phyloP scores from a whole-genome alignment of 1,140 invertebrate species.

The Argopecten irradians region DNA sequence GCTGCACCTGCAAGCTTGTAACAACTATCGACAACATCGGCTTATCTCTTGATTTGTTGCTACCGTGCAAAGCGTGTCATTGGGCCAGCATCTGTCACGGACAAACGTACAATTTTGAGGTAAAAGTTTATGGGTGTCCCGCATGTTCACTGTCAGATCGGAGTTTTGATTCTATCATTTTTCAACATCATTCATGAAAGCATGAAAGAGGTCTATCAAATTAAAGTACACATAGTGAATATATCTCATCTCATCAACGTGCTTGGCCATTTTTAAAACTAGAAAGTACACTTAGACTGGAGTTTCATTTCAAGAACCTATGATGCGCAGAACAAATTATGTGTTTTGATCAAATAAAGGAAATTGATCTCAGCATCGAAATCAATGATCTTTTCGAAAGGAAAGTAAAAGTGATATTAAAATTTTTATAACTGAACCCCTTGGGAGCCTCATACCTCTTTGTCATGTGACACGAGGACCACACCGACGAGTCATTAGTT shows the following conservation, averaged over 20 bases:
- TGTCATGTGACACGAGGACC: not conserved
- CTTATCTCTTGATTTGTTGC: not conserved
- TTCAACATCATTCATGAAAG: not conserved
- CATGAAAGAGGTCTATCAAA: not conserved
- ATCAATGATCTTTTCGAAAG: not conserved
- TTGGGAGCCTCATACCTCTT: not conserved
- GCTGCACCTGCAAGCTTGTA: not conserved
- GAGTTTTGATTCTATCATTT: not conserved
- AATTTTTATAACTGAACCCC: not conserved
- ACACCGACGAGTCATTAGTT: constrained; percentile 12
- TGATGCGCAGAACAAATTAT: not conserved
- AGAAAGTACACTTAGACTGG: not conserved
- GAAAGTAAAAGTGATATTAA: not conserved
- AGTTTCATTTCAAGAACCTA: not conserved
- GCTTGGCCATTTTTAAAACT: not conserved
- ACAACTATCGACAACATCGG: not conserved
- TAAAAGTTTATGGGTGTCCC: constrained; percentile 15
- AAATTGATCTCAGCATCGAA: not conserved
- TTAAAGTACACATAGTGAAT: not conserved
- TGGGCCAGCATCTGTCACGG: not conserved
- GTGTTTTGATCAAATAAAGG: not conserved
- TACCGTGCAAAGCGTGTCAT: not conserved
- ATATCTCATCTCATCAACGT: not conserved
- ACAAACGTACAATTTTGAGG: not conserved
- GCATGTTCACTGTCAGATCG: not conserved